These are phyloP conservation scores for Drosophila lini DNA, from an alignment of 1,140 invertebrate species.

Conservation along the genomic window DNA sequence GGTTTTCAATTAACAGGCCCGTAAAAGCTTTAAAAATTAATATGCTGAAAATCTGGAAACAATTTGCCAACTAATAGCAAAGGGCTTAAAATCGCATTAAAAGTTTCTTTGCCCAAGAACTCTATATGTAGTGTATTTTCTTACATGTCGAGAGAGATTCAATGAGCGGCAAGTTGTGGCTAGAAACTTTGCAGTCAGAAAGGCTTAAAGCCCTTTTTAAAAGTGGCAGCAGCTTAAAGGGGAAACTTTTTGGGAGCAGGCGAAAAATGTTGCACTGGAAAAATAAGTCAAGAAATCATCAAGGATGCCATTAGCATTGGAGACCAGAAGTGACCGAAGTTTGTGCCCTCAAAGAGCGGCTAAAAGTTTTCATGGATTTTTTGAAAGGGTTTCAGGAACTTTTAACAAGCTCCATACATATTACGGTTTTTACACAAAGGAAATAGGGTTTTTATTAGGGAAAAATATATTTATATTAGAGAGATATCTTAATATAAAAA, in stretches of 20 bases:
- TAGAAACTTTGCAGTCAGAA: slow-evolving; percentile 46
- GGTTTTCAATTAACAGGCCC: slow-evolving; percentile 54
- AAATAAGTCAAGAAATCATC: slow-evolving; percentile 66
- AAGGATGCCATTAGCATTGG: slow-evolving; percentile 59
- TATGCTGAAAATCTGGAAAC: slow-evolving; percentile 74
- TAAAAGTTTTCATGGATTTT: slow-evolving; percentile 19
- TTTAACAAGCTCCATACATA: slow-evolving; percentile 57
- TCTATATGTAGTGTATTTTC: slow-evolving; percentile 29
- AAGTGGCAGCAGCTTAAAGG: slow-evolving; percentile 48
- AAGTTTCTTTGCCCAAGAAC: slow-evolving; percentile 56
- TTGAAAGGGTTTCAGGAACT: slow-evolving; percentile 46
- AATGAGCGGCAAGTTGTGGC: slow-evolving; percentile 70
- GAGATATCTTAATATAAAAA: no score
- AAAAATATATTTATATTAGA: background rate
- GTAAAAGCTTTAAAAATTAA: slow-evolving; percentile 63
- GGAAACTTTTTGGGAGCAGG: slow-evolving; percentile 37
- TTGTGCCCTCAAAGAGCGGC: slow-evolving; percentile 30
- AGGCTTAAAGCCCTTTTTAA: slow-evolving; percentile 61
- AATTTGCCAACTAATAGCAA: slow-evolving; percentile 77
- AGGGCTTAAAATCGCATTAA: slow-evolving; percentile 80
- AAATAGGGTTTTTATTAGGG: background rate
- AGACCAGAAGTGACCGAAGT: slow-evolving; percentile 51
- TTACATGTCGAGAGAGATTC: slow-evolving; percentile 51
- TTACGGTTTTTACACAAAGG: background rate
- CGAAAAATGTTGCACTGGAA: slow-evolving; percentile 38